phyloP scores from a whole-genome alignment of 1,140 invertebrate genomes.

The Hyposmocoma kahamanoa region DNA sequence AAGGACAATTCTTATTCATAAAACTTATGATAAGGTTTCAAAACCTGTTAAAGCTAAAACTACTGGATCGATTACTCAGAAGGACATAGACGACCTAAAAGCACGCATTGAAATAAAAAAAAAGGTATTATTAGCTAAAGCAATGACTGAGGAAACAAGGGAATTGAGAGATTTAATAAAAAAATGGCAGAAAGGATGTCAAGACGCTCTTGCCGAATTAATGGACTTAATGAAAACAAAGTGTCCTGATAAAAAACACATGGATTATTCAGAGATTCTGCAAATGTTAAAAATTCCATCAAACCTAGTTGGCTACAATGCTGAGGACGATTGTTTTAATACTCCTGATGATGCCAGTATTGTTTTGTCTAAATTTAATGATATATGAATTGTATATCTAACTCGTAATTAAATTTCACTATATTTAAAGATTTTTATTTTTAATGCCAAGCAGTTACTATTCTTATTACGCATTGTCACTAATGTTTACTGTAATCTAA shows the following conservation, averaged over 20 bases:
- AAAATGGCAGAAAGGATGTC: slow-evolving; percentile 63
- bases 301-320: slow-evolving; percentile 53
- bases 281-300: slow-evolving; percentile 56
- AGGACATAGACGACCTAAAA: slow-evolving; percentile 55
- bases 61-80: slow-evolving; percentile 60
- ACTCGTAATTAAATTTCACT: slow-evolving; percentile 1
- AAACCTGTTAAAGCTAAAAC: slow-evolving; percentile 55
- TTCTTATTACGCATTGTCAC: no score
- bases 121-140: slow-evolving; percentile 44
- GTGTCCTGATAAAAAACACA: slow-evolving; percentile 47
- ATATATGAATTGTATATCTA: slow-evolving; percentile 27
- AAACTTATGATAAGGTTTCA: slow-evolving; percentile 47
- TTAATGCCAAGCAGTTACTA: no score
- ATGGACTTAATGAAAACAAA: slow-evolving; percentile 56
- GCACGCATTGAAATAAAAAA: slow-evolving; percentile 52
- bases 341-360: slow-evolving; percentile 48
- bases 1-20: slow-evolving; percentile 48
- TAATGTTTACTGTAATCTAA: no score
- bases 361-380: slow-evolving; percentile 38
- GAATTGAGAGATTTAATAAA: slow-evolving; percentile 55
- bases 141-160: slow-evolving; percentile 42
- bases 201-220: slow-evolving; percentile 51
- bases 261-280: slow-evolving; percentile 57
- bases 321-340: slow-evolving; percentile 55
- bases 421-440: no score